A percentile compares a stretch with the other conserved stretches of the same genome.
Conservation (phyloP, 2,888 invertebrate genomes). For the Trisateles emortualis region DNA sequence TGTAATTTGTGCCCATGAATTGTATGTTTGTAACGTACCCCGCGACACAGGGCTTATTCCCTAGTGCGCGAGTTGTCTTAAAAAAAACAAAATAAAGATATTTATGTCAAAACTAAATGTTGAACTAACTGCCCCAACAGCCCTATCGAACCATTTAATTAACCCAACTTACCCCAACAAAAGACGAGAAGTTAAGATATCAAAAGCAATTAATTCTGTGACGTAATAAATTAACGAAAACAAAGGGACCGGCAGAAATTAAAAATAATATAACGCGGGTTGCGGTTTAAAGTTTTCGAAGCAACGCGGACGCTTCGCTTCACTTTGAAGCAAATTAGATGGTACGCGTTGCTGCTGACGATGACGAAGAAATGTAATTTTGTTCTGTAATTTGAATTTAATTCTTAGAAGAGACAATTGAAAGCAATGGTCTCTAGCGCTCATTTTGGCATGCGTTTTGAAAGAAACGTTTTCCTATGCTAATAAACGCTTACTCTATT, state of each 20-base stretch:
- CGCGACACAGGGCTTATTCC: too few species aligned
- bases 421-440: too few species aligned
- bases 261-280: constrained; percentile 18
- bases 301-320: background rate
- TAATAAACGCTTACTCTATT: too few species aligned
- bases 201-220: constrained; percentile 14
- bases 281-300: background rate
- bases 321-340: background rate
- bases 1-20: too few species aligned
- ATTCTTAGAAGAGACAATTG: background rate
- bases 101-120: too few species aligned
- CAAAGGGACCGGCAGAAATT: constrained; percentile 18
- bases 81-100: too few species aligned
- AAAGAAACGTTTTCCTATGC: too few species aligned
- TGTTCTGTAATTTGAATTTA: background rate
- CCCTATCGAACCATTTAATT: background rate
- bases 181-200: constrained; percentile 9
- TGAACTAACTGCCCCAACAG: too few species aligned
- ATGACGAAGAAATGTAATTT: background rate
- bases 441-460: too few species aligned
- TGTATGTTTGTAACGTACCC: too few species aligned
- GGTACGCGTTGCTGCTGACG: background rate
- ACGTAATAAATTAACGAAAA: constrained; percentile 12
- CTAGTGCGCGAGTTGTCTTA: too few species aligned
- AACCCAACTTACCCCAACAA: constrained; percentile 12